Conservation (phyloP, 2,888 invertebrate genomes). For the Allolobophora icterica region DNA sequence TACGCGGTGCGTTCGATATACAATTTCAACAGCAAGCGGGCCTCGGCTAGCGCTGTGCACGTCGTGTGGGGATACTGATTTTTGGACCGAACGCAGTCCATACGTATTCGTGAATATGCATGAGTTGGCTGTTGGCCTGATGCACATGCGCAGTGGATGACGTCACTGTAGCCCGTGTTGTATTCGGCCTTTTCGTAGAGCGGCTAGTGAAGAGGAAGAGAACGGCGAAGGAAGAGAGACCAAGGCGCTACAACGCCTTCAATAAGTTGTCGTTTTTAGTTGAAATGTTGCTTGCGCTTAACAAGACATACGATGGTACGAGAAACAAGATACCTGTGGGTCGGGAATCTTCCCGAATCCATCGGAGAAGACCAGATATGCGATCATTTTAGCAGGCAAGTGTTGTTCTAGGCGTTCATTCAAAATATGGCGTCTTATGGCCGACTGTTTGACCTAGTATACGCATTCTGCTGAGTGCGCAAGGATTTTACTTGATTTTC, state of each 20-base stretch:
- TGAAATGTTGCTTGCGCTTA: conserved; percentile 18
- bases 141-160: not conserved
- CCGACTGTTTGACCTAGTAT: not conserved
- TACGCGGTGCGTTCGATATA: not conserved
- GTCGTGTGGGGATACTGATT: not conserved
- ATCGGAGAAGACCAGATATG: conserved; percentile 95
- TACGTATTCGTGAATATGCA: not conserved
- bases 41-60: not conserved
- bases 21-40: not conserved
- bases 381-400: conserved; percentile 84
- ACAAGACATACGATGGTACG: conserved; percentile 80
- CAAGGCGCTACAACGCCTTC: conserved; percentile 13
- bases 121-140: not conserved
- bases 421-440: conserved; percentile 4
- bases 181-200: not conserved
- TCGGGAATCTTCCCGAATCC: conserved; percentile 99
- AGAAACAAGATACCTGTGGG: conserved; percentile 99
- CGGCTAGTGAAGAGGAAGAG: conserved; percentile 22
- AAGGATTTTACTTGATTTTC: not conserved
- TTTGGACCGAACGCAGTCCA: not conserved
- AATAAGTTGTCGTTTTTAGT: conserved; percentile 21
- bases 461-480: not conserved
- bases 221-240: not conserved
- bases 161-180: not conserved
- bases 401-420: conserved; percentile 23